A percentile compares a stretch with the other conserved stretches of the same genome.
These are phyloP conservation scores for Halcyon senegalensis DNA, from an alignment of 2,113 vertebrate species.

Conservation along the genomic window DNA sequence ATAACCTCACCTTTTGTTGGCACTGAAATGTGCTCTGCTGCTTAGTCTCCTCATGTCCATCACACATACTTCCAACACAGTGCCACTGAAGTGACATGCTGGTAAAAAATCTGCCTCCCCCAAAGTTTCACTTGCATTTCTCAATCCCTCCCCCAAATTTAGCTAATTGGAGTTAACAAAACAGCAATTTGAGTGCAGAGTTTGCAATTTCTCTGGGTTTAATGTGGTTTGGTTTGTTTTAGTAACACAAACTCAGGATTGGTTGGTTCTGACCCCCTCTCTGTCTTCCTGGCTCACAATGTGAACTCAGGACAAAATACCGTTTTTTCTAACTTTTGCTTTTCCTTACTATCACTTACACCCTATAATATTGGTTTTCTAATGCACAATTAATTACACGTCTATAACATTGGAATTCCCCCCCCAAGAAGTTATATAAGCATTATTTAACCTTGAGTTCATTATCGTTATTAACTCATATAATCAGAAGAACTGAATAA, in stretches of 20 bases:
- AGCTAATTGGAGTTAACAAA: background rate
- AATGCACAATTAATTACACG: background rate
- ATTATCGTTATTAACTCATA: conserved; percentile 11
- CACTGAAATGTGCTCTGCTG: background rate
- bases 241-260: background rate
- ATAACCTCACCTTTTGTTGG: background rate
- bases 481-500: background rate
- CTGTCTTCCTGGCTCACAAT: background rate
- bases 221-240: background rate
- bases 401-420: background rate
- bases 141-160: background rate
- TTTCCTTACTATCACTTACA: background rate
- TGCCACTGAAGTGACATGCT: background rate
- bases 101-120: background rate
- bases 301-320: background rate
- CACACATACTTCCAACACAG: background rate
- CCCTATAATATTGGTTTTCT: background rate
- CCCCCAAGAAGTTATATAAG: background rate
- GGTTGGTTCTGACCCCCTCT: background rate
- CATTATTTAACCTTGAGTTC: conserved; percentile 50
- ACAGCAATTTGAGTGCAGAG: background rate
- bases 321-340: background rate
- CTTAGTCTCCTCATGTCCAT: background rate
- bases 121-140: background rate
- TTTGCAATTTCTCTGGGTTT: background rate